phyloP scores from a whole-genome alignment of 2,797 vertebrate genomes.

The Sebastes flavidus region DNA sequence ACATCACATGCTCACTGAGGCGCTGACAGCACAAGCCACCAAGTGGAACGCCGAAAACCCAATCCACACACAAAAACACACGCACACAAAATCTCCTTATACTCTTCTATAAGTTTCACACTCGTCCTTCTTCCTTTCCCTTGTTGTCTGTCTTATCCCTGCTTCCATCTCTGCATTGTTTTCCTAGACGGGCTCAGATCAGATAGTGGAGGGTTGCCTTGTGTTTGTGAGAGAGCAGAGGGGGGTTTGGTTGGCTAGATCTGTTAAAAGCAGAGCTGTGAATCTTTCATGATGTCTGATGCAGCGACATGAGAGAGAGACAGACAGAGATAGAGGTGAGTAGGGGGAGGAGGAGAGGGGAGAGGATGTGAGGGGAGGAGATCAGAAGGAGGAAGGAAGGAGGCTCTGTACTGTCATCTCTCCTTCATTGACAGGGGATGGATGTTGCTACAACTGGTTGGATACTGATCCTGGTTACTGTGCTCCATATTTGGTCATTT shows the following conservation, averaged over 20 bases:
- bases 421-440: not conserved
- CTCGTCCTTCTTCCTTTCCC: not conserved
- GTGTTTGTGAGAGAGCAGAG: not conserved
- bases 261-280: conserved; percentile 73
- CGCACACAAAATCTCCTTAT: not conserved
- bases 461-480: not conserved
- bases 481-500: not conserved
- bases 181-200: conserved; percentile 47
- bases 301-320: conserved; percentile 51
- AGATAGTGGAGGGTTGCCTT: conserved; percentile 17
- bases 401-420: conserved; percentile 11
- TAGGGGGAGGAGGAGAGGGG: conserved; percentile 16
- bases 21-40: conserved; percentile 40
- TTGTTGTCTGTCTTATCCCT: conserved; percentile 10
- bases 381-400: conserved; percentile 14
- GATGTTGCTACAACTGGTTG: not conserved
- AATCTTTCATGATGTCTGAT: conserved; percentile 80
- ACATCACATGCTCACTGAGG: conserved; percentile 69
- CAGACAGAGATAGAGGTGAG: conserved; percentile 36
- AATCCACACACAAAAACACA: conserved; percentile 3
- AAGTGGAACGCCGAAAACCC: conserved; percentile 43
- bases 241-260: conserved; percentile 15
- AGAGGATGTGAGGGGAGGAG: conserved; percentile 14
- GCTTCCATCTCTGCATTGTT: conserved; percentile 37
- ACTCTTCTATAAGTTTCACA: not conserved